Base-by-base conservation (phyloP, 2,888 invertebrate genomes). In the Protophormia terraenovae region DNA sequence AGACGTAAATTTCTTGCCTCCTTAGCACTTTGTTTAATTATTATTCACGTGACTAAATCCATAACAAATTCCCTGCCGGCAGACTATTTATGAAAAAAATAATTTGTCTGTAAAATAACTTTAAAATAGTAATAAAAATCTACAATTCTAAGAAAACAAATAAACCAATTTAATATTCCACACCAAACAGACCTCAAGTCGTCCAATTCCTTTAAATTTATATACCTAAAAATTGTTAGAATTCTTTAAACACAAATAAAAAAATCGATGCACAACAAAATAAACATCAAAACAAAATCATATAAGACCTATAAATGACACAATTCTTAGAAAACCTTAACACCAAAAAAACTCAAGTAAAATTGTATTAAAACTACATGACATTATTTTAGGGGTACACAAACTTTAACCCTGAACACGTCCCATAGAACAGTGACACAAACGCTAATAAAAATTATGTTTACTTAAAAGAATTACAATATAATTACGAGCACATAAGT, bases 341-440 rank as follows among this genome's bases (percentile, higher is more conserved):
- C 60, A 32, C 19, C 16, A 7, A 60, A 27, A 55, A 14, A 6
- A 12, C 7, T 6, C 6, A 47, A 19, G 8, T 45, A 47, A 41
- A 41, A 38, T 7, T 16, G 5, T 3, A n/a, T 29, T 29, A 7
- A 53, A 53, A 53, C 1, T 6, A 58, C 58, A 29, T 58, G 19
- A 29, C n/a, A 58, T 58, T 58, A 7, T 58, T 58, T 27, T 5
- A 6, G 47, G 1, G 6, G 47, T 8, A 47, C 10, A 58, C 10
- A 58, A 58, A 58, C 58, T 58, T 58, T 58, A 27, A 58, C 58
- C 16, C 58, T 29, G 58, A 29, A 27, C 32, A 60, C 60, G 60
- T 60, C 19, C 19, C 7, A 32, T 35, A 32, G 60, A 35, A 19
- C 60, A 60, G 35, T 60, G 60, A 60, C 35, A 60, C 12, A 32